These are phyloP conservation scores for Microplitis mediator DNA, from an alignment of 1,140 invertebrate species.

Conservation along the genomic window DNA sequence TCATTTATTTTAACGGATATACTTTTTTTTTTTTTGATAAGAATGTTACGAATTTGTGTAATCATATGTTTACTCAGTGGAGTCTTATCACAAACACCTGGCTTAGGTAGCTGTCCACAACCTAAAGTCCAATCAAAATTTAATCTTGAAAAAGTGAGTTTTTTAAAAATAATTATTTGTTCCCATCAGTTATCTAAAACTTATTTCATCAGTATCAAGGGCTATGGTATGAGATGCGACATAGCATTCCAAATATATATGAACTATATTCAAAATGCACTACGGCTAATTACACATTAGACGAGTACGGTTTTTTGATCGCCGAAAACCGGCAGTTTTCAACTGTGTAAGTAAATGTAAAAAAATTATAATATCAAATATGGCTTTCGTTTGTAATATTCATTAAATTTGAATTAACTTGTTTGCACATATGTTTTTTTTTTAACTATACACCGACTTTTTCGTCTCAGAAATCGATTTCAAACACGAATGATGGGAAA, in stretches of 20 bases:
- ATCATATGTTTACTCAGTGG: too few relatives aligned
- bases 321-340: slow-evolving; percentile 66
- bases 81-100: too few relatives aligned
- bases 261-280: slow-evolving; percentile 72
- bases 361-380: too few relatives aligned
- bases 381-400: too few relatives aligned
- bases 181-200: not conserved
- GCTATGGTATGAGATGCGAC: slow-evolving; percentile 73
- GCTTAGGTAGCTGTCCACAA: too few relatives aligned
- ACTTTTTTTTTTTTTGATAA: too few relatives aligned
- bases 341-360: slow-evolving; percentile 35
- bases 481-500: slow-evolving; percentile 62
- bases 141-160: not conserved
- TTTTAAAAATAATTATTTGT: too few relatives aligned
- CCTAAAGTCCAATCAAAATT: not conserved
- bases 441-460: slow-evolving; percentile 26
- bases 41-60: too few relatives aligned
- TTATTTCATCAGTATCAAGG: slow-evolving; percentile 68
- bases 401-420: too few relatives aligned
- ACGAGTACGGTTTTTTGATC: slow-evolving; percentile 64
- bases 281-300: slow-evolving; percentile 66
- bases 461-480: slow-evolving; percentile 56
- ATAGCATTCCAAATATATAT: slow-evolving; percentile 69
- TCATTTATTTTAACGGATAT: too few relatives aligned
- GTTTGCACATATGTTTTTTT: slow-evolving; percentile 42